Evolutionary conservation across 2,113 vertebrate species (phyloP), one percentile per base, ranked within the genome.

Genomic region (Pogona vitticeps): DNA sequence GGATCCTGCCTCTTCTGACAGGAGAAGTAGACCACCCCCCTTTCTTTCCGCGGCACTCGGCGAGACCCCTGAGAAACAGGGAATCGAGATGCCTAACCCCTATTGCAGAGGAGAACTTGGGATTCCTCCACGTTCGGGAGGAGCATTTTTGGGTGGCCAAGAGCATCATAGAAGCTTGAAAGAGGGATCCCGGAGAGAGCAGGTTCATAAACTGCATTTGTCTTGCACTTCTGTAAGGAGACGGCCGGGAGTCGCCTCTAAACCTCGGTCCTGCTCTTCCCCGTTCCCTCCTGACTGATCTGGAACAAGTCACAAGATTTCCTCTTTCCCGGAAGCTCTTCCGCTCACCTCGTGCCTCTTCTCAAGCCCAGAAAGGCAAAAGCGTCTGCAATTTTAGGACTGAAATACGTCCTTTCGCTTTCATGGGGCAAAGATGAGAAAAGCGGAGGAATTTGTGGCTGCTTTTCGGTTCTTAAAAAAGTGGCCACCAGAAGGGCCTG

Each of bases 1-100:
- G 79, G 95, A 76, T 97, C 97, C 90, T 97, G 96, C 92, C 96
- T 95, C 90, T 95, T 96, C 94, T 98, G 95, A 96, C 1, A 6
- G 15, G 31, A 61, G n/a, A 6, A 4, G 6, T 20, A 20, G 1
- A 14, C 4, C 14, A 5, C 0, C 0, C 13, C 26, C 9, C 1
- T 10, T 42, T 38, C 31, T 4, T 46, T 33, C 20, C 1, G 9
- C 5, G 9, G 20, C 12, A 38, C 13, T 36, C 15, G 33, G 33
- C 14, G 20, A 76, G 59, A 36, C 46, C 46, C 5, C 9, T 9
- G 38, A 3, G 3, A 13, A 33, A 56, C 36, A 6, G 42, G 1
- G 71, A 71, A 36, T 15, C 5, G 7, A 56, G 79, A 14, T 5
- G 42, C 40, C 33, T 31, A 42, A 23, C 6, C 3, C 8, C 18